These are phyloP conservation scores for Agrochola litura DNA, from an alignment of 2,888 invertebrate genomes.

Conservation along the genomic window DNA sequence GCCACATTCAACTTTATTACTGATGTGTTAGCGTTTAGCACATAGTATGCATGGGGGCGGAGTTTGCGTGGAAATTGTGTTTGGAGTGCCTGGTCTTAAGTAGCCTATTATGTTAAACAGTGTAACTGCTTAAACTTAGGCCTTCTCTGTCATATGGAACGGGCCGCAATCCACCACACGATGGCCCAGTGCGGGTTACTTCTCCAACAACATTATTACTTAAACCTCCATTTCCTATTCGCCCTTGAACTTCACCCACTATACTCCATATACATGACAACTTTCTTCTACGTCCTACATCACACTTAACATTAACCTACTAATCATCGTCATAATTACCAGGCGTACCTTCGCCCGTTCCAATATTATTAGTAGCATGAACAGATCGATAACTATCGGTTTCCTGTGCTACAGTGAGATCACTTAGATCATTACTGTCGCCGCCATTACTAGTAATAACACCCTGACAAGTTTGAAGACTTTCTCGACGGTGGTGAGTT, in stretches of 20 bases:
- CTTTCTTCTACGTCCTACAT: constrained; percentile 36
- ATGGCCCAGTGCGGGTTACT: no score
- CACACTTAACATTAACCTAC: constrained; percentile 39
- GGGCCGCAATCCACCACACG: no score
- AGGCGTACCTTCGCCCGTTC: constrained; percentile 8
- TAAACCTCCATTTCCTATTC: background rate
- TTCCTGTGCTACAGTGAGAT: constrained; percentile 50
- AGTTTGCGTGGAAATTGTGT: no score
- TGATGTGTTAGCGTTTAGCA: no score
- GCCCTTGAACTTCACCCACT: constrained; percentile 8
- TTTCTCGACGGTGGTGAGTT: constrained; percentile 53
- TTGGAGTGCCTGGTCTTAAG: no score
- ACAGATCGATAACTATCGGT: constrained; percentile 55
- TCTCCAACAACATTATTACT: background rate
- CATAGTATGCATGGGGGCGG: no score
- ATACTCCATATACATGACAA: background rate
- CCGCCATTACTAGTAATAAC: constrained; percentile 47
- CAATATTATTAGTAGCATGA: constrained; percentile 43
- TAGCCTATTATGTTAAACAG: no score
- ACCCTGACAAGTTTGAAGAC: constrained; percentile 52
- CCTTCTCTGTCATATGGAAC: no score
- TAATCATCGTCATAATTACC: constrained; percentile 52
- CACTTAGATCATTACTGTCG: constrained; percentile 59
- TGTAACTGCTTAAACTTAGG: no score
- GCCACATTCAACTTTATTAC: no score